phyloP scores from a whole-genome alignment of 2,113 vertebrate genomes.

The Circaetus gallicus region DNA sequence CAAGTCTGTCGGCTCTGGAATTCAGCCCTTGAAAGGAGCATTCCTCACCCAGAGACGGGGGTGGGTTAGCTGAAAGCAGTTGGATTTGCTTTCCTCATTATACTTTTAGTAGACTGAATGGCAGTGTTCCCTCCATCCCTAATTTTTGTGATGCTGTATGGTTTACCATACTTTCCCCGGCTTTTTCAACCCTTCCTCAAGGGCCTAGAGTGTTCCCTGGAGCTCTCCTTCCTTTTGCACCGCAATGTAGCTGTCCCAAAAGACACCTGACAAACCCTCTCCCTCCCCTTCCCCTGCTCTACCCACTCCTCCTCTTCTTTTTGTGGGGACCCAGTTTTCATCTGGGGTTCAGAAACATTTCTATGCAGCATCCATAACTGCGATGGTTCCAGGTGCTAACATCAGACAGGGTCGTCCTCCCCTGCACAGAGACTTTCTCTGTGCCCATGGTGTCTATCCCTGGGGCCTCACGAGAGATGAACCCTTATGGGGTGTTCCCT shows the following conservation, averaged over 20 bases:
- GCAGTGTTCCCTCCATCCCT: neutral
- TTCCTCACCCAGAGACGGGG: neutral
- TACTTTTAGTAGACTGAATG: neutral
- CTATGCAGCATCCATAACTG: neutral
- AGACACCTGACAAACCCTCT: neutral
- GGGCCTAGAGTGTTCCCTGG: neutral
- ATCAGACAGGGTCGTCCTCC: neutral
- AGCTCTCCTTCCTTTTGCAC: neutral
- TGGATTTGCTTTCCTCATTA: slow-evolving; percentile 31
- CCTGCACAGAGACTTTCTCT: neutral
- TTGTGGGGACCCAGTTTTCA: neutral
- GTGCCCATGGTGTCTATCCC: neutral
- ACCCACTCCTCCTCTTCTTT: neutral
- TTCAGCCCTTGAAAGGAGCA: slow-evolving; percentile 36
- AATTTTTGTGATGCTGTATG: neutral
- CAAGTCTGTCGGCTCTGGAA: slow-evolving; percentile 31
- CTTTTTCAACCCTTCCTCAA: neutral
- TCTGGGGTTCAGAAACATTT: neutral
- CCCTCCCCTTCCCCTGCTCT: neutral
- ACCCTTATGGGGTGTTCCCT: neutral
- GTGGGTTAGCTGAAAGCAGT: neutral
- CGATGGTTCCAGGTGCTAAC: neutral
- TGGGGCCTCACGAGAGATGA: neutral
- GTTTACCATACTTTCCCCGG: neutral
- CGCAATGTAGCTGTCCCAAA: neutral